Percentiles rank a stretch among this genome's conserved stretches.
Conservation (phyloP, 2,797 vertebrate genomes). For the Tokudaia tokunoshimensis region DNA sequence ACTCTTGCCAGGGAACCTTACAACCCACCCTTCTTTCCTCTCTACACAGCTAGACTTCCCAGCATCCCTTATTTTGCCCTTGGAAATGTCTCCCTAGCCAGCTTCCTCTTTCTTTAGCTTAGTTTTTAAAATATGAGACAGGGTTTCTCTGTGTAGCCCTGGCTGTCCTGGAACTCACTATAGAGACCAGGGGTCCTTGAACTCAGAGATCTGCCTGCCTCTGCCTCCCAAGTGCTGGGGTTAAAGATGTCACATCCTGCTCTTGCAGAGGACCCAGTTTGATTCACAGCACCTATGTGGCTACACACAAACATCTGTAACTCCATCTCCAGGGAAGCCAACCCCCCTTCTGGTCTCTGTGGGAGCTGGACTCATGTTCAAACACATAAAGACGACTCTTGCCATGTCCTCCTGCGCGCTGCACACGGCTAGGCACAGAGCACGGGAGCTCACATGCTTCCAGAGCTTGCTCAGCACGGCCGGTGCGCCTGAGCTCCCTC, state of each 20-base stretch:
- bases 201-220: background rate
- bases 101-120: background rate
- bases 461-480: background rate
- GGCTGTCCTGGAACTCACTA: background rate
- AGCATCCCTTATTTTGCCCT: background rate
- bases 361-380: background rate
- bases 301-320: background rate
- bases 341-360: background rate
- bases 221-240: background rate
- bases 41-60: background rate
- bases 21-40: background rate
- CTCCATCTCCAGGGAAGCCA: background rate
- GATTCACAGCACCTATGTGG: background rate
- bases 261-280: background rate
- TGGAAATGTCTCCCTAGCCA: background rate
- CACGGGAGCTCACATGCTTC: background rate
- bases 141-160: background rate
- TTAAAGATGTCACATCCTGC: background rate
- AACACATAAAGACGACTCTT: background rate
- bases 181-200: background rate
- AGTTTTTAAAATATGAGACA: background rate
- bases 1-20: background rate
- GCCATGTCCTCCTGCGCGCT: no score
- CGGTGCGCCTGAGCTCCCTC: background rate
- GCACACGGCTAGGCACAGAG: background rate